Evolutionary conservation across 2,888 invertebrate genomes (phyloP).

Genomic region (Lasioglossum lativentre): DNA sequence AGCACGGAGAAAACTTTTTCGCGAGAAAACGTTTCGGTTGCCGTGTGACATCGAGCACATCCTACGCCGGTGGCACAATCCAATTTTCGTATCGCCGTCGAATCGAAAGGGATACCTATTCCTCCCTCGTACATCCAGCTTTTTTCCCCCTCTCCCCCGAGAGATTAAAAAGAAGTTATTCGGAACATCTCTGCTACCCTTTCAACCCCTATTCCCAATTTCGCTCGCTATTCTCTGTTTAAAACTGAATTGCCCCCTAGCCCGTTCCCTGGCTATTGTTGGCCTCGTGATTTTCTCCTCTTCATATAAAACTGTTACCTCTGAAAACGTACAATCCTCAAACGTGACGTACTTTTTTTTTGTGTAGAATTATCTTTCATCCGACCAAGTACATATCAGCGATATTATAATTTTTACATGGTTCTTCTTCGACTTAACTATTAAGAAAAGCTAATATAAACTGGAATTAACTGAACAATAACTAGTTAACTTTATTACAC

Average conservation of each 20-base stretch:
- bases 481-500: too few relatives aligned
- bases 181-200: constrained; percentile 19
- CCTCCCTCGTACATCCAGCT: constrained; percentile 36
- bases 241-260: constrained; percentile 30
- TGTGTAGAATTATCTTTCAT: background rate
- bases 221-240: constrained; percentile 24
- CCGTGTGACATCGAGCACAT: constrained; percentile 24
- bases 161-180: constrained; percentile 51
- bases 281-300: background rate
- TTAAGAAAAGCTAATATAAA: too few relatives aligned
- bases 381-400: background rate
- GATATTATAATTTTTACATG: background rate
- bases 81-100: constrained; percentile 61
- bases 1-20: background rate
- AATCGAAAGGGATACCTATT: constrained; percentile 51
- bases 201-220: background rate
- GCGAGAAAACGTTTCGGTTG: constrained; percentile 28
- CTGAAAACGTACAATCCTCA: background rate
- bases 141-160: constrained; percentile 24
- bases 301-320: background rate
- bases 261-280: background rate
- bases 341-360: background rate
- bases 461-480: too few relatives aligned
- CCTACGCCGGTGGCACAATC: constrained; percentile 44
- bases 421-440: background rate